Base-by-base conservation (phyloP, 2,888 invertebrate species). In the Rambutsinella grinnellia region DNA sequence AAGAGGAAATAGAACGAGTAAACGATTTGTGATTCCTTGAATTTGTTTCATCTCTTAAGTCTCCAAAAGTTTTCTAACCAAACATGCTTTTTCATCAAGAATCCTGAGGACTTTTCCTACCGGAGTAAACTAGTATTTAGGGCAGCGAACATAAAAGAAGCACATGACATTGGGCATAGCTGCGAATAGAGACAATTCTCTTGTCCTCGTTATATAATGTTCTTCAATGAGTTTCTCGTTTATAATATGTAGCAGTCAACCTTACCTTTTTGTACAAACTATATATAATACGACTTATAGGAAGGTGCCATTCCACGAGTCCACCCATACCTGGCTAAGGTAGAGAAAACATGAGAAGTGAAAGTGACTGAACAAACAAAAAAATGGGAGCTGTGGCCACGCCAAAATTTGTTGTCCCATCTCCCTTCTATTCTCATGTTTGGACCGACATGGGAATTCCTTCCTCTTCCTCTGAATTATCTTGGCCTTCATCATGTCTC, bases 331-430 rank as follows among this genome's bases (percentile, higher is more conserved):
- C 36, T 27, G 54, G 24, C 23, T 19, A 49, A 23, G 58, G 49
- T 47, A 44, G 51, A 61, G 24, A 23, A 51, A 62, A 51, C 56
- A 23, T 23, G 47, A 57, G 47, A 44, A 61, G 62, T 56, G 51
- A 61, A 62, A 70, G 61, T 62, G 46, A 54, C 61, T 54, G 54
- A 70, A 61, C 61, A 70, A 70, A 61, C 69, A 70, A 70, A 62
- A 60, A 70, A 70, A 70, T 62, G 54, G 54, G 61, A 27, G 24
- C 51, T 58, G 54, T 17, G 51, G 53, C 47, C 58, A 28, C 24
- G 44, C 56, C 66, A 26, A 47, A 56, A 66, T 46, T 56, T 26
- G 56, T 28, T 49, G 58, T 58, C 49, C 54, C 57, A 36, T 67
- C 24, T 27, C 67, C 36, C 36, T 36, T 8, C 36, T 36, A 36